phyloP scores from a whole-genome alignment of 2,113 vertebrate genomes.

The Chrysemys picta region DNA sequence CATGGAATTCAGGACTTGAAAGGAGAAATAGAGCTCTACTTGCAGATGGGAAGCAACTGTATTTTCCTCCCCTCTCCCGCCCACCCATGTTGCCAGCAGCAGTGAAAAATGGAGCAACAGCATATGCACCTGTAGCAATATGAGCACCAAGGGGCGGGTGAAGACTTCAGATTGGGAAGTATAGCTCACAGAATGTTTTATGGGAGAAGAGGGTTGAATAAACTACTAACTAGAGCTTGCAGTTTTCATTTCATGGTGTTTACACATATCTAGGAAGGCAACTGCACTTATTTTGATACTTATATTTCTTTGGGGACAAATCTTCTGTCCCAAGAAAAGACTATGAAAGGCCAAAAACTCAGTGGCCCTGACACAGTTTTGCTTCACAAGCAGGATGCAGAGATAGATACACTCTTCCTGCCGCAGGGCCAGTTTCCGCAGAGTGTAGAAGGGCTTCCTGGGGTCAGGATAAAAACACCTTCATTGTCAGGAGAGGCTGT shows the following conservation, averaged over 20 bases:
- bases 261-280: not conserved
- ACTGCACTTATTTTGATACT: not conserved
- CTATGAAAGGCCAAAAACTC: not conserved
- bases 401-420: not conserved
- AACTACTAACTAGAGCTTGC: not conserved
- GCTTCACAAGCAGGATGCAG: not conserved
- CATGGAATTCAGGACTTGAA: not conserved
- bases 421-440: not conserved
- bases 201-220: not conserved
- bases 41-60: not conserved
- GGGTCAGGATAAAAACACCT: not conserved
- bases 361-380: not conserved
- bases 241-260: not conserved
- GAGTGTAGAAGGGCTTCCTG: not conserved
- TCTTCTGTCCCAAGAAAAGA: not conserved
- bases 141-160: not conserved
- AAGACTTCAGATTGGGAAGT: not conserved
- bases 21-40: not conserved
- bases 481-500: not conserved
- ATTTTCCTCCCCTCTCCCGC: not conserved
- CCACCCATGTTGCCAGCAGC: not conserved
- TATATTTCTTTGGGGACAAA: not conserved
- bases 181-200: not conserved
- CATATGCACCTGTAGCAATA: not conserved
- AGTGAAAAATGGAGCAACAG: not conserved